A percentile compares a stretch with the other conserved stretches of the same genome.
Evolutionary conservation across 2,113 vertebrate genomes (phyloP).

Genomic region (Microcebus murinus): DNA sequence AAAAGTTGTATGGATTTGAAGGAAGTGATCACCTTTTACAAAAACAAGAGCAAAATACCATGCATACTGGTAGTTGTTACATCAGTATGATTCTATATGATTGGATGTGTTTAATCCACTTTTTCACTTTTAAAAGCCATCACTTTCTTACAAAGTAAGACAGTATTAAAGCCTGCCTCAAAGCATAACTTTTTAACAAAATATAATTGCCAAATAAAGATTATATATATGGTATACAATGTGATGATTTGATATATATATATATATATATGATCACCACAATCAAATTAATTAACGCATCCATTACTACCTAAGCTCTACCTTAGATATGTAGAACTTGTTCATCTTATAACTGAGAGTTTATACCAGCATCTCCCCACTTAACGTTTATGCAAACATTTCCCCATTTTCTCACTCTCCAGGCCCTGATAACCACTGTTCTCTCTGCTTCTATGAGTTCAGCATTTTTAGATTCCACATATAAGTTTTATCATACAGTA

Average conservation of each 20-base stretch:
- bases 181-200: constrained; percentile 1
- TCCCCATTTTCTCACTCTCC: background rate
- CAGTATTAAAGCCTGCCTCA: background rate
- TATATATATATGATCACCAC: background rate
- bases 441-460: background rate
- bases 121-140: constrained; percentile 47
- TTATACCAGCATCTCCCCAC: background rate
- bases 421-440: background rate
- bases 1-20: constrained; percentile 34
- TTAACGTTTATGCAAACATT: background rate
- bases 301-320: background rate
- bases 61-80: background rate
- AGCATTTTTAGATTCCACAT: background rate
- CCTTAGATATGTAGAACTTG: background rate
- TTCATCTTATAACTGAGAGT: background rate
- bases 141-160: constrained; percentile 34
- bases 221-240: background rate
- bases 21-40: constrained; percentile 39
- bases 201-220: background rate
- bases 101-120: background rate
- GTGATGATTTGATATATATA: background rate
- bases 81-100: background rate
- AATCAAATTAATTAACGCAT: background rate
- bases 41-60: background rate
- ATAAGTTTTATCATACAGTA: background rate